A percentile compares a stretch with the other conserved stretches of the same genome.
phyloP scores from a whole-genome alignment of 2,888 invertebrate species.

The Hetaerina titia region DNA sequence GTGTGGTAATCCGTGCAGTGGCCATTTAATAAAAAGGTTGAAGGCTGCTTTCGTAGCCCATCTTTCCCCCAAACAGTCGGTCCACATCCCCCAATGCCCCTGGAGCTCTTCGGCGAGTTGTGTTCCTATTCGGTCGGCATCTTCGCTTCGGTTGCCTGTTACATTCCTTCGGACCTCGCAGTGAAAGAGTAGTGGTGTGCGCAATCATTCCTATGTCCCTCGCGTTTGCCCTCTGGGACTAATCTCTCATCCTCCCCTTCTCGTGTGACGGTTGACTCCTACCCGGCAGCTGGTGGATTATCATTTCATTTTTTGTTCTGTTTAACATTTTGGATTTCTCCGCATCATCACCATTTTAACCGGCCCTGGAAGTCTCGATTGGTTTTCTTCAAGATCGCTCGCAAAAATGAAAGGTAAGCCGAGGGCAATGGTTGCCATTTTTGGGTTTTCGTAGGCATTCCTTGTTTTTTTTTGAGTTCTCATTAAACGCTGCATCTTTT shows the following conservation, averaged over 20 bases:
- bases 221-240: background rate
- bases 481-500: background rate
- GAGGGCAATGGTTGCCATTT: too few species aligned
- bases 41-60: background rate
- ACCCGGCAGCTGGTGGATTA: background rate
- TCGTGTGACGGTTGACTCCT: background rate
- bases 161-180: background rate
- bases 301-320: slow-evolving; percentile 30
- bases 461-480: background rate
- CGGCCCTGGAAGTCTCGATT: background rate
- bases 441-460: background rate
- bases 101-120: background rate
- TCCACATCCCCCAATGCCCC: background rate
- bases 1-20: background rate
- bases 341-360: background rate
- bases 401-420: background rate
- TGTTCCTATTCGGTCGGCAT: background rate
- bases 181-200: background rate
- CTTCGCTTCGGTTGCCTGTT: background rate
- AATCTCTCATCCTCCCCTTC: background rate
- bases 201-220: background rate
- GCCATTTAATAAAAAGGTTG: background rate
- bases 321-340: slow-evolving; percentile 19
- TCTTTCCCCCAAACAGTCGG: background rate
- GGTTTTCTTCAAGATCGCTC: background rate